phyloP scores from a whole-genome alignment of 2,888 invertebrate species.

The Drosophila demipolita region DNA sequence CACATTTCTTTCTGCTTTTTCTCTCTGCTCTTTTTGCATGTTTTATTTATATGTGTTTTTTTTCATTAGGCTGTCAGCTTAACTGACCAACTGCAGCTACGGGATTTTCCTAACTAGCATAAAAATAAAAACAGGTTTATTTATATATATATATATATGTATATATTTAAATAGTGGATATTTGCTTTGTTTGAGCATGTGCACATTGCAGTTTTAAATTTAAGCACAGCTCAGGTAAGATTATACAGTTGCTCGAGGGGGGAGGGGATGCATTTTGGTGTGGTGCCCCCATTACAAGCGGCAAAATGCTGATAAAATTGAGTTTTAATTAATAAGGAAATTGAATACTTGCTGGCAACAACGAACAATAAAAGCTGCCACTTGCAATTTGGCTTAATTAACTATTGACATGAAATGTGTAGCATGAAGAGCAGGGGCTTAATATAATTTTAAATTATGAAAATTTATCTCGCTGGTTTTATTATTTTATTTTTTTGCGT shows the following conservation, averaged over 20 bases:
- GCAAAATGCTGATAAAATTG: conserved; percentile 32
- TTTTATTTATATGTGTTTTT: not conserved
- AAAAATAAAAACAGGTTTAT: not conserved
- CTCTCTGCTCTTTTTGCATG: conserved; percentile 14
- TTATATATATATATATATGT: not conserved
- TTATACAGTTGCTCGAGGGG: conserved; percentile 17
- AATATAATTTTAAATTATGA: not conserved
- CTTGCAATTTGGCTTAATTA: not conserved
- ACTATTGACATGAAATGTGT: not conserved
- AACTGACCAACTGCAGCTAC: conserved; percentile 9
- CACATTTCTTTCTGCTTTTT: conserved; percentile 11
- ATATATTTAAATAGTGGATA: conserved; percentile 1
- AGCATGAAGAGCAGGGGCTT: not conserved
- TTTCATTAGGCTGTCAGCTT: not conserved
- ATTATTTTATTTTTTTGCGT: not conserved
- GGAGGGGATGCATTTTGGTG: conserved; percentile 1
- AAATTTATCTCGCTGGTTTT: not conserved
- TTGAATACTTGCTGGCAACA: not conserved
- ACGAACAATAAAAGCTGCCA: not conserved
- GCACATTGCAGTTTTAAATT: conserved; percentile 43
- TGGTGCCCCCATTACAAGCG: conserved; percentile 7
- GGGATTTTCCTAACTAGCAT: conserved; percentile 13
- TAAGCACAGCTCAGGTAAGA: conserved; percentile 31
- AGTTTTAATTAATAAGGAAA: conserved; percentile 56
- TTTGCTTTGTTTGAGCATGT: conserved; percentile 1